A percentile compares a stretch with the other conserved stretches of the same genome.
phyloP scores from a whole-genome alignment of 2,113 vertebrate genomes.

The Engraulis encrasicolus region DNA sequence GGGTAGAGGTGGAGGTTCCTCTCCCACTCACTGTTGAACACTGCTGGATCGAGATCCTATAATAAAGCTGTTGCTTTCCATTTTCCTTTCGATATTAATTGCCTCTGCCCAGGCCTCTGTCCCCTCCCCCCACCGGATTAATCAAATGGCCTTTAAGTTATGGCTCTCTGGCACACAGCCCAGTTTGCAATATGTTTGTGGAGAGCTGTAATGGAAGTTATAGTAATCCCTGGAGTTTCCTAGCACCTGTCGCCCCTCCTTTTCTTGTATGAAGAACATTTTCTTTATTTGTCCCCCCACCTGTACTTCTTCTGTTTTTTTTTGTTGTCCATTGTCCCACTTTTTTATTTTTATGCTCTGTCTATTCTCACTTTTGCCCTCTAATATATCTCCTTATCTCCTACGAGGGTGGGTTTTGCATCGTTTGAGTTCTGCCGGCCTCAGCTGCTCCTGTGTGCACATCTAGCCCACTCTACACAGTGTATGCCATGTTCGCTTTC shows the following conservation, averaged over 20 bases:
- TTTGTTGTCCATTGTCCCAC: background rate
- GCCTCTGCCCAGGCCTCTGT: background rate
- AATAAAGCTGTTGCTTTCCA: slow-evolving; percentile 3
- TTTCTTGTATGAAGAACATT: background rate
- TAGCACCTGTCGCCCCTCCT: background rate
- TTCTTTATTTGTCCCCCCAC: background rate
- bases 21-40: background rate
- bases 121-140: background rate
- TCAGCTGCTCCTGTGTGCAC: background rate
- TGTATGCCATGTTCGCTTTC: background rate
- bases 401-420: background rate
- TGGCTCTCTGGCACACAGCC: background rate
- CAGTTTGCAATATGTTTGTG: slow-evolving; percentile 10
- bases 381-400: background rate
- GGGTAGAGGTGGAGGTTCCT: background rate
- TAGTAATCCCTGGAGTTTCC: slow-evolving; percentile 4
- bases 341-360: background rate
- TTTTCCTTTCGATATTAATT: slow-evolving; percentile 13
- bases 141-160: slow-evolving; percentile 18
- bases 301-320: background rate
- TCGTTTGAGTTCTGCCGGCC: background rate
- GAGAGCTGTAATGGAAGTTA: slow-evolving; percentile 14
- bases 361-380: background rate
- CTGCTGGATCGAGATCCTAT: slow-evolving; percentile 3
- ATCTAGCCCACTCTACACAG: background rate